phyloP scores from a whole-genome alignment of 2,888 invertebrate species.

The Eugnorisma glareosa region DNA sequence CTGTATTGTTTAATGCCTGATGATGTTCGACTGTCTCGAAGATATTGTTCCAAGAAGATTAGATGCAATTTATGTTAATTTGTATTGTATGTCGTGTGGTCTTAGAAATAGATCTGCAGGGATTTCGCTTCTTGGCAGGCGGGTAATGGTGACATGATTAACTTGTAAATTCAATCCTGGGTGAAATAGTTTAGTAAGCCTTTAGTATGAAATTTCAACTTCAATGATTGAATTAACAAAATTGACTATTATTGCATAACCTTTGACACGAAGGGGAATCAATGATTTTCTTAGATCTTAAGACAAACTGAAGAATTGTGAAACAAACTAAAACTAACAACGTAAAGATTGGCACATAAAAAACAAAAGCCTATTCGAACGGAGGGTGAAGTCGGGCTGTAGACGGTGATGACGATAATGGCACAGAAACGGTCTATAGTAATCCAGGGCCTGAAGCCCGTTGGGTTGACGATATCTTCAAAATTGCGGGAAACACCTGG shows the following conservation, averaged over 20 bases:
- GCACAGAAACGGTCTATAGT: neutral
- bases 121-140: conserved; percentile 28
- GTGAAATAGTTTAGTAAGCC: neutral
- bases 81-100: conserved; percentile 58
- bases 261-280: neutral
- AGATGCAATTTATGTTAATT: conserved; percentile 65
- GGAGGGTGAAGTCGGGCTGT: neutral
- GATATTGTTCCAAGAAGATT: conserved; percentile 65
- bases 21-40: conserved; percentile 65
- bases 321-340: neutral
- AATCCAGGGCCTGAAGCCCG: rapidly evolving
- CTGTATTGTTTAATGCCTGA: conserved; percentile 67
- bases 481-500: neutral
- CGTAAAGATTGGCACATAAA: neutral
- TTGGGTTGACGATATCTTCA: neutral
- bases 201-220: neutral
- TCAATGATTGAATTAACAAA: neutral
- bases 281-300: neutral
- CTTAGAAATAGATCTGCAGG: conserved; percentile 35
- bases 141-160: conserved; percentile 37
- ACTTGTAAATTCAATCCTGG: conserved; percentile 16
- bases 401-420: neutral
- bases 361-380: neutral
- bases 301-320: neutral
- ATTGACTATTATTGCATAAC: neutral